Evolutionary conservation across 2,888 invertebrate species (phyloP).

Genomic region (Pammene fasciana): DNA sequence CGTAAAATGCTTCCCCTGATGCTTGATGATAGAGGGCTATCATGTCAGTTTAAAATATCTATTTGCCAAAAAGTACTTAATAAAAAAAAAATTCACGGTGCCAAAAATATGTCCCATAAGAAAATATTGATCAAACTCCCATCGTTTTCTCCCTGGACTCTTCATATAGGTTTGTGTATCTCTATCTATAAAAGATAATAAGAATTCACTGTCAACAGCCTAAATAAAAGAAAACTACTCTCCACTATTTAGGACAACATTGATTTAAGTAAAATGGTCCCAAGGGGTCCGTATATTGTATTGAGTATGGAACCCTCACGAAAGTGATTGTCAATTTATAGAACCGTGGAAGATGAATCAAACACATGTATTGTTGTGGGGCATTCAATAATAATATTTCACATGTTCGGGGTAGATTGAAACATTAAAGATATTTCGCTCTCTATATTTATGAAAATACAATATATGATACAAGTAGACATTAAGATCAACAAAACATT

Average conservation of each 20-base stretch:
- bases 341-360: conserved; percentile 34
- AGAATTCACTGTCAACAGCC: background rate
- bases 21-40: too few relatives aligned
- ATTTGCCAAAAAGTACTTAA: too few relatives aligned
- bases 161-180: background rate
- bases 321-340: conserved; percentile 34
- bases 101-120: too few relatives aligned
- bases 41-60: too few relatives aligned
- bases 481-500: too few relatives aligned
- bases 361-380: conserved; percentile 26
- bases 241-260: background rate
- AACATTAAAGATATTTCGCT: conserved; percentile 4
- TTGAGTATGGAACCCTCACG: conserved; percentile 19
- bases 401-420: conserved; percentile 8
- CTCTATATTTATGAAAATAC: background rate
- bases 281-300: background rate
- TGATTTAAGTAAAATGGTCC: conserved; percentile 8
- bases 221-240: background rate
- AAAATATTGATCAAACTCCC: too few relatives aligned
- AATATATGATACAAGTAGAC: too few relatives aligned
- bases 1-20: too few relatives aligned
- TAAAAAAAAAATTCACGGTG: too few relatives aligned
- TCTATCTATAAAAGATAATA: background rate
- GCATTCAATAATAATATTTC: conserved; percentile 20
- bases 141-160: too few relatives aligned